A percentile compares a stretch with the other conserved stretches of the same genome.
Evolutionary conservation across 2,113 vertebrate genomes (phyloP).

Genomic region (Corythoichthys intestinalis): DNA sequence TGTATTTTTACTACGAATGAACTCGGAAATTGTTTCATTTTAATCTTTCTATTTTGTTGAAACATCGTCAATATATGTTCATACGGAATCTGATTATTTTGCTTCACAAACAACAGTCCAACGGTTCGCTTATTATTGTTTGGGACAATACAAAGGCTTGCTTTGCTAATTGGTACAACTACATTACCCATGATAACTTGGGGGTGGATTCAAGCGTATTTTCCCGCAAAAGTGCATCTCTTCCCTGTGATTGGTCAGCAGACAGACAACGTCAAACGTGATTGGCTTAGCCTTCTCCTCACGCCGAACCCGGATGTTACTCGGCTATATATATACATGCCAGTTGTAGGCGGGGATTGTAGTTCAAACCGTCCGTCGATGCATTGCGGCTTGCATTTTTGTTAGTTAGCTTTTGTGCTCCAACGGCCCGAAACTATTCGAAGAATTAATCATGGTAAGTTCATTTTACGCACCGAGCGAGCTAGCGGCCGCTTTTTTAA

Average conservation of each 20-base stretch:
- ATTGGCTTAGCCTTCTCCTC: constrained; percentile 22
- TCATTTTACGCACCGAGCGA: rapidly evolving
- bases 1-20: no score
- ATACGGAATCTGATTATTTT: background rate
- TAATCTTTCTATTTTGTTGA: background rate
- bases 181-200: constrained; percentile 38
- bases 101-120: background rate
- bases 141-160: background rate
- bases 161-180: constrained; percentile 13
- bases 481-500: background rate
- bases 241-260: constrained; percentile 36
- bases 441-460: constrained; percentile 52
- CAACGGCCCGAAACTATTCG: background rate
- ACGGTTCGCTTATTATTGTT: background rate
- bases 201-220: background rate
- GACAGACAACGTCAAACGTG: background rate
- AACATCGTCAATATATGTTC: no score
- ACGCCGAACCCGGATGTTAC: constrained; percentile 41
- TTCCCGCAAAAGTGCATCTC: constrained; percentile 23
- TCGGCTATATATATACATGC: background rate
- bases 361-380: constrained; percentile 27
- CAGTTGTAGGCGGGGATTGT: constrained; percentile 24
- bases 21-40: background rate
- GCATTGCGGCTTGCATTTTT: background rate
- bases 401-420: background rate